Percentiles rank a stretch among this genome's conserved stretches.
Conservation (phyloP, 2,888 invertebrate species). For the Sialis fuliginosa region DNA sequence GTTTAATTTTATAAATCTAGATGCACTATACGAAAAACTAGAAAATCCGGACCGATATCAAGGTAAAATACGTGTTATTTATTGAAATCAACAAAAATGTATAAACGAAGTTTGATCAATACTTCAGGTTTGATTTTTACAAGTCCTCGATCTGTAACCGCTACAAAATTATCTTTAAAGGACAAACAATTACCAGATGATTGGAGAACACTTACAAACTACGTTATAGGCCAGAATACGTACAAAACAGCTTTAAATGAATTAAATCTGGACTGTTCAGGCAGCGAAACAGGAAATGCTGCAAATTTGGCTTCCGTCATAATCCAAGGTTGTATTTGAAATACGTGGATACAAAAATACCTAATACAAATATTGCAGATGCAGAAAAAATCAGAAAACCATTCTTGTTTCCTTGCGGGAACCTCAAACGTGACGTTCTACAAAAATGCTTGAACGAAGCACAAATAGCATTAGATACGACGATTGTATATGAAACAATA, state of each 20-base stretch:
- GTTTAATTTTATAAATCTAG: constrained; percentile 31
- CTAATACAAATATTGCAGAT: constrained; percentile 16
- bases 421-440: constrained; percentile 32
- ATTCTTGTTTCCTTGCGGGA: constrained; percentile 36
- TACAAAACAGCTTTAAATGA: constrained; percentile 25
- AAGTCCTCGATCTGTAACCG: constrained; percentile 35
- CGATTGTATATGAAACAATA: constrained; percentile 34
- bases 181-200: constrained; percentile 11
- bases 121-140: constrained; percentile 28
- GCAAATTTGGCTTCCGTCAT: constrained; percentile 30
- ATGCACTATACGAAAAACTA: constrained; percentile 25
- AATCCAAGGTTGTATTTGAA: constrained; percentile 22
- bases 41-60: constrained; percentile 25
- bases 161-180: constrained; percentile 24
- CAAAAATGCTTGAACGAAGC: constrained; percentile 24
- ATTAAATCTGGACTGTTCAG: constrained; percentile 28
- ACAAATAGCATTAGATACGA: constrained; percentile 26
- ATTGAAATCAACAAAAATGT: background rate
- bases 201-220: constrained; percentile 29
- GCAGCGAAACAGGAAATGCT: constrained; percentile 35
- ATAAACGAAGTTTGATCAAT: background rate
- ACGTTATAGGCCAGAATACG: constrained; percentile 35
- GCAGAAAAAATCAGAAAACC: constrained; percentile 21
- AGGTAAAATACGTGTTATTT: constrained; percentile 16
- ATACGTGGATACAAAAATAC: background rate